Evolutionary conservation across 2,888 invertebrate species (phyloP).

Genomic region (Emmelina monodactyla): DNA sequence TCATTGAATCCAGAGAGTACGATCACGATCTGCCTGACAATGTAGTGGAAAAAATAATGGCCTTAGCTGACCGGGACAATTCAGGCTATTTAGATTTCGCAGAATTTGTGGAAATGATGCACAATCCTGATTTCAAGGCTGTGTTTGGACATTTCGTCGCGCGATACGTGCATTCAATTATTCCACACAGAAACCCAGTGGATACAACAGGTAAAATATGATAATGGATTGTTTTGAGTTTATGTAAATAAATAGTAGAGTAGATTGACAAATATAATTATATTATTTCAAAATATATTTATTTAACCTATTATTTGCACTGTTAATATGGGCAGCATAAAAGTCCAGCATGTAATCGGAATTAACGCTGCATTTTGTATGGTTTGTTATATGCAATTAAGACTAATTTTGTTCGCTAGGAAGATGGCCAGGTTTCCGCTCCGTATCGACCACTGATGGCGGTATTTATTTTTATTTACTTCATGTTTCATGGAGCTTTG

Average conservation of each 20-base stretch:
- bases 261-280: too few relatives aligned
- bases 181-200: conserved; percentile 60
- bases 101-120: conserved; percentile 78
- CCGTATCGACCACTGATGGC: conserved; percentile 40
- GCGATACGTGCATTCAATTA: conserved; percentile 66
- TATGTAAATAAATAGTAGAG: too few relatives aligned
- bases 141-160: conserved; percentile 71
- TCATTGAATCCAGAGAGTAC: conserved; percentile 68
- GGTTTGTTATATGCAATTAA: conserved; percentile 14
- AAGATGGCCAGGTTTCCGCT: conserved; percentile 46
- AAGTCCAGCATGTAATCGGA: too few relatives aligned
- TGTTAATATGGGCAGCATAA: too few relatives aligned
- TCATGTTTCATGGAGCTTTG: conserved; percentile 18
- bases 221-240: too few relatives aligned
- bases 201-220: conserved; percentile 54
- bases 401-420: conserved; percentile 51
- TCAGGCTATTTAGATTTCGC: conserved; percentile 74
- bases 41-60: conserved; percentile 72
- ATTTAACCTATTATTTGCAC: too few relatives aligned
- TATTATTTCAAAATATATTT: too few relatives aligned
- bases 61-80: conserved; percentile 67
- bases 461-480: conserved; percentile 32
- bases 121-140: conserved; percentile 66
- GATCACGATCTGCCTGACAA: conserved; percentile 74
- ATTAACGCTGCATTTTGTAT: conserved; percentile 10